These are phyloP conservation scores for Arenicola marina DNA, from an alignment of 2,888 invertebrate species.

Conservation along the genomic window DNA sequence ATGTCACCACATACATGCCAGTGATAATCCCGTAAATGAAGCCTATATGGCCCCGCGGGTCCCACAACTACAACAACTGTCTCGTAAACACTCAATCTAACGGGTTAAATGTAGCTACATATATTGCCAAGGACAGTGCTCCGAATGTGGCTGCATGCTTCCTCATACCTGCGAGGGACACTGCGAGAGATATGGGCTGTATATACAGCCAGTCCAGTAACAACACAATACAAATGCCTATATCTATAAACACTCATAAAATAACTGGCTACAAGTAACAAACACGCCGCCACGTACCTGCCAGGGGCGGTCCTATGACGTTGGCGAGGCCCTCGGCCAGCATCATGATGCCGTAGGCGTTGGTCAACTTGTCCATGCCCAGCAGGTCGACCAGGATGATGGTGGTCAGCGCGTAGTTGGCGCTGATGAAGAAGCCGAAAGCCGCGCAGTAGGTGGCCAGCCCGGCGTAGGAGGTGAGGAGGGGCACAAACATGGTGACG, in stretches of 20 bases:
- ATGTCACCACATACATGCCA: no score
- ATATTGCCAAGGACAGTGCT: no score
- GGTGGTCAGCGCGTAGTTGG: constrained; percentile 88
- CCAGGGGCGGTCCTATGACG: constrained; percentile 85
- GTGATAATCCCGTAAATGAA: no score
- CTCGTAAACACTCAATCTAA: no score
- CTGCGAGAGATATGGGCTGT: no score
- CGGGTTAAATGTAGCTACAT: neutral
- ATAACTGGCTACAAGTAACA: neutral
- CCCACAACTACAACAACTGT: no score
- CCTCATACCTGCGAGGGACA: no score
- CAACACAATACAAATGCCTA: no score
- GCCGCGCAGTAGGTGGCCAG: constrained; percentile 40
- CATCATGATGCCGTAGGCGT: constrained; percentile 85
- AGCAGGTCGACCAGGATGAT: constrained; percentile 88
- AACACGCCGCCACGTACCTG: constrained; percentile 67
- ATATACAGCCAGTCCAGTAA: no score
- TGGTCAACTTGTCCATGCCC: constrained; percentile 86
- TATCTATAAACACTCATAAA: no score
- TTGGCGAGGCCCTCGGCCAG: constrained; percentile 89
- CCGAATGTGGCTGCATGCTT: no score
- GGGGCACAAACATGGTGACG: constrained; percentile 44
- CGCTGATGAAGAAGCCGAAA: constrained; percentile 88
- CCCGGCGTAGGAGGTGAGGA: constrained; percentile 38
- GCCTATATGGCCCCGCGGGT: no score